Base-by-base conservation (phyloP, 2,888 invertebrate species). In the Phrixothrix hirtus region DNA sequence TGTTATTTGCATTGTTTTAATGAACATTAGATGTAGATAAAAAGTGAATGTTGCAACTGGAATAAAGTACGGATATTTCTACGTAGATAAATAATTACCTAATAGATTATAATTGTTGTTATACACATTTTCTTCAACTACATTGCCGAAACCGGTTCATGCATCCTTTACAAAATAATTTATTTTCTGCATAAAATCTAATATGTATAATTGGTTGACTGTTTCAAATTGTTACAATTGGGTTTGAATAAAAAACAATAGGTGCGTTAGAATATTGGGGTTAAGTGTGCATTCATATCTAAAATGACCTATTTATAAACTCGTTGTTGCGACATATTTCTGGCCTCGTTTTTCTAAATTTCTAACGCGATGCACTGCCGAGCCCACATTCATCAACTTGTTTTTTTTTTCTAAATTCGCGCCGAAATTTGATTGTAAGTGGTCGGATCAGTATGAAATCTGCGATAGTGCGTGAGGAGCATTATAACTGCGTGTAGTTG, bases 271-370 rank as follows among this genome's bases (percentile, higher is more conserved):
- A 29, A 30, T 63, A 69, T 68, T 68, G 63, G 63, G 68, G 67
- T 66, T 64, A 64, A 62, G 59, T 64, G 63, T 65, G 67, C 67
- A 63, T 67, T 63, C 62, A 59, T 61, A 59, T 59, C 60, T 55
- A 56, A 53, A 44, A 39, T 57, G 65, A 67, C 68, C 67, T 58
- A 66, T 63, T 65, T 59, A 42, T 26, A 14, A 46, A 44, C 49
- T 35, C 25, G 46, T 50, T 44, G 17, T 54, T 55, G 50, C 45
- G 39, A 39, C 49, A 55, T 27, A 36, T 30, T 42, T 49, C 34
- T 50, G 55, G 50, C 55, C 55, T 55, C 50, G 46, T 50, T 48
- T 46, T 32, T 26, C 14, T 50, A 44, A 32, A 42, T 29, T 44
- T 26, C 15, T 15, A 43, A 16, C 27, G 29, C 36, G 35, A 46